These are phyloP conservation scores for Monopis laevigella DNA, from an alignment of 2,888 invertebrate genomes.

Conservation along the genomic window DNA sequence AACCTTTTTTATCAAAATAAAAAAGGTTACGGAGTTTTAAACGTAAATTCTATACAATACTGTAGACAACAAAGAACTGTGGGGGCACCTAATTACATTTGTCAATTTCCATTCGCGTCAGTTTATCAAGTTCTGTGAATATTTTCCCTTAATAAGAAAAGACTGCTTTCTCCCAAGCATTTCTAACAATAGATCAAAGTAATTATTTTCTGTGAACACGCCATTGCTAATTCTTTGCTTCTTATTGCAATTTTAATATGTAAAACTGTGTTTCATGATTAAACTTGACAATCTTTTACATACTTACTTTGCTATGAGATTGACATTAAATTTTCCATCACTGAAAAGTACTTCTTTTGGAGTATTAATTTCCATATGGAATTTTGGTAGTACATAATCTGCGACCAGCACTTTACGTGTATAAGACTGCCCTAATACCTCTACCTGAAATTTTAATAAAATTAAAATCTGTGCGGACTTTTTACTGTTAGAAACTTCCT, in stretches of 20 bases:
- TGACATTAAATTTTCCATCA: constrained; percentile 80
- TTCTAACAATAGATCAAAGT: not conserved
- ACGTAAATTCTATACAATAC: no score
- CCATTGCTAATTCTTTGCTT: no score
- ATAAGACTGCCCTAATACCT: constrained; percentile 65
- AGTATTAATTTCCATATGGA: constrained; percentile 85
- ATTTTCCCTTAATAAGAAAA: constrained; percentile 5
- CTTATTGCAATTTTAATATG: no score
- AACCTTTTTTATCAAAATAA: no score
- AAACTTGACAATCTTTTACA: no score
- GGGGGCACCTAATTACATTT: no score
- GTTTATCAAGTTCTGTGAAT: not conserved
- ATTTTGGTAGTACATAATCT: constrained; percentile 93
- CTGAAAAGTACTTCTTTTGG: constrained; percentile 84
- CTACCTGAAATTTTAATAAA: constrained; percentile 34
- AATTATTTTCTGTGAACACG: not conserved
- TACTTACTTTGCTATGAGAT: constrained; percentile 83
- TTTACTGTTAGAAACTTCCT: no score
- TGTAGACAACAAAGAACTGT: no score
- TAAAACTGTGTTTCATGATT: no score
- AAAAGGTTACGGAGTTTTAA: no score
- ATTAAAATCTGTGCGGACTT: no score
- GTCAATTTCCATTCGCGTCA: constrained; percentile 4
- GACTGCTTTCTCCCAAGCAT: constrained; percentile 4
- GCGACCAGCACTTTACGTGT: constrained; percentile 83